These are phyloP conservation scores for Palythoa heliodiscus DNA, from an alignment of 92 coral and sea anemone genomes.

Conservation along the genomic window DNA sequence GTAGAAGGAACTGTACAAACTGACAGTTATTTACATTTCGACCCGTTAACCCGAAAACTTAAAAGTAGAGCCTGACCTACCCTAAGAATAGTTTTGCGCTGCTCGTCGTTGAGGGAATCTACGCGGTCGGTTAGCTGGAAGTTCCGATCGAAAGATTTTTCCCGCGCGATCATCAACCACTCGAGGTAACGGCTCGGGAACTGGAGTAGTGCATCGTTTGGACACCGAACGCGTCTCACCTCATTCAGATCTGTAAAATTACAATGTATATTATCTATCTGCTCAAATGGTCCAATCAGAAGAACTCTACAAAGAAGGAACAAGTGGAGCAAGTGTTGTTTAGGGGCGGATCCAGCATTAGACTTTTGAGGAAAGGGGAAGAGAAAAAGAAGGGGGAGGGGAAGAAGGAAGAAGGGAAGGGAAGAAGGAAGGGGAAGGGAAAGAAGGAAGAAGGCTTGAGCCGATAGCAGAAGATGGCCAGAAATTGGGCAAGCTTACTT, in stretches of 20 bases:
- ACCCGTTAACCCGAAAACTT: not conserved
- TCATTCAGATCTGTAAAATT: conserved; percentile 22
- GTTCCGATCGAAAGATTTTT: conserved; percentile 48
- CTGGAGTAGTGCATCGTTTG: conserved; percentile 46
- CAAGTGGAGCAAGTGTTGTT: not conserved
- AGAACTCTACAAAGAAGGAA: not conserved
- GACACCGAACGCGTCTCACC: conserved; percentile 30
- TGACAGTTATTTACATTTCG: not conserved
- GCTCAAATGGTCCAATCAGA: not conserved
- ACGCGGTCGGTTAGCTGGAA: conserved; percentile 47
- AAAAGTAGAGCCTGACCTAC: conserved; percentile 35
- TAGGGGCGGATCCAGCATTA: not conserved
- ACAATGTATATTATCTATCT: not conserved
- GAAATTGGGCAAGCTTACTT: not conserved
- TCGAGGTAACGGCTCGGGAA: conserved; percentile 83
- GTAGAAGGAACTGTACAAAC: too few relatives aligned
- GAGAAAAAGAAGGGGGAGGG: too few relatives aligned
- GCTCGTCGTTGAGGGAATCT: conserved; percentile 60
- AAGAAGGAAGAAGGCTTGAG: too few relatives aligned
- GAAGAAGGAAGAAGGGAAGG: too few relatives aligned
- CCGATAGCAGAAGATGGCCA: too few relatives aligned
- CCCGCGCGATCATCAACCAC: conserved; percentile 76
- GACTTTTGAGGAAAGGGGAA: too few relatives aligned
- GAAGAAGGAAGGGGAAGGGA: too few relatives aligned
- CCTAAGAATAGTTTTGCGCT: conserved; percentile 59